Evolutionary conservation across 2,888 invertebrate genomes (phyloP), one percentile per base, ranked within the genome.

Genomic region (Agrilus biguttatus): DNA sequence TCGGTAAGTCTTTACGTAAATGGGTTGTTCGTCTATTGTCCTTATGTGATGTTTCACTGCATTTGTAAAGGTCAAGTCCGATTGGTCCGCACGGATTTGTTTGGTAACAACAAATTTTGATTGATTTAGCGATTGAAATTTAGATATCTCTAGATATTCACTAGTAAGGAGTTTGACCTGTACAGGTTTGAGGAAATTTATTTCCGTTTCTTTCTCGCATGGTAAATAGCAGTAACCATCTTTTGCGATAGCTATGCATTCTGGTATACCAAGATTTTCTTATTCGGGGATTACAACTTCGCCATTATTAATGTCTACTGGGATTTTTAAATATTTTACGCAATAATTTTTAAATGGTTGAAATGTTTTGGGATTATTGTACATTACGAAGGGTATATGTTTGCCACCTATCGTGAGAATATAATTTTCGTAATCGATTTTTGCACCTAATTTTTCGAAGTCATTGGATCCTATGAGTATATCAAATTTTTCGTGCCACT

Each of bases 401-500:
- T n/a, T n/a, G n/a, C n/a, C 21, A 17, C 33, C 14, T 46, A 43
- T 47, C 14, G 40, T 33, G 38, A 43, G 42, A 6, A 33, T 39
- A 10, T 40, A 33, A 21, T 41, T 36, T 28, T 40, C 39, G 33
- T 48, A 44, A 40, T 46, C 41, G 7, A 48, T 46, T 40, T 48
- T 43, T 37, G 45, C 45, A 19, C 37, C 13, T 37, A 48, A 28
- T 42, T 40, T 37, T 44, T 45, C 43, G 23, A 49, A 45, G 33
- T 49, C 49, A 33, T 43, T 34, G 19, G 45, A 47, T 14, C 47
- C 45, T 41, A 47, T 39, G 7, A 47, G 39, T n/a, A 45, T 47
- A 33, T 49, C 47, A 34, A n/a, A n/a, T n/a, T n/a, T n/a, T n/a
- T n/a, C n/a, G n/a, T n/a, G n/a, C n/a, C n/a, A n/a, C n/a, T n/a